Base-by-base conservation (phyloP, 2,888 invertebrate species). In the Metalampra italica region DNA sequence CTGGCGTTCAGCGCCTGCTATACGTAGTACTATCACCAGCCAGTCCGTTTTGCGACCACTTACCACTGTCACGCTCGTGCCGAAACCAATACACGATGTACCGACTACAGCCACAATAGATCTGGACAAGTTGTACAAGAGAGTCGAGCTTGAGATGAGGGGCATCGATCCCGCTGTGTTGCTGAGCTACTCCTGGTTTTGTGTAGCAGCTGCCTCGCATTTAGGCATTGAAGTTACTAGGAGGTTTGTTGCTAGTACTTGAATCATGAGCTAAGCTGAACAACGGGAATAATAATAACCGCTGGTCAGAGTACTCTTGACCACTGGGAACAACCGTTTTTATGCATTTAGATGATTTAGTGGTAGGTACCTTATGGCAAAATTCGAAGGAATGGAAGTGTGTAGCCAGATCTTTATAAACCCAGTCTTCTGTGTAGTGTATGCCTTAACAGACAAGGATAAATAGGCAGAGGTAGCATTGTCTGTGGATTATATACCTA, bases 101-200 rank as follows among this genome's bases (percentile, higher is more conserved):
- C 60, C 70, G 38, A 67, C 86, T 7, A 38, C 59, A 32, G 67
- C 86, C 8, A 38, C 59, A 30, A 52, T 79, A 7, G 91, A 92
- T 72, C 71, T 89, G 7, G 97, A 97, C 68, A 95, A 94, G 77
- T 88, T 98, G 37, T 98, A 93, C 69, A 95, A 94, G 79, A 91
- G 92, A 63, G 86, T 98, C 8, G 95, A 96, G 75, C 73, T 98
- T 51, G 98, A 98, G 88, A 91, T 97, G 62, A 92, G 94, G 71
- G 95, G 97, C 12, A 93, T 97, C 68, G 98, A 98, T 76, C 93
- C 93, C 1, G 95, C 95, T 0, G 97, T 98, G 0, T 79, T 98
- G 15, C 92, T 94, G 54, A 98, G 98, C 84, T 99, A 97, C 75
- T 92, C 94, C 11, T 93, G 92, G 90, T 98, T 97, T 85, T 93